Evolutionary conservation across 2,888 invertebrate genomes (phyloP).

Genomic region (Mycalesis mineus): DNA sequence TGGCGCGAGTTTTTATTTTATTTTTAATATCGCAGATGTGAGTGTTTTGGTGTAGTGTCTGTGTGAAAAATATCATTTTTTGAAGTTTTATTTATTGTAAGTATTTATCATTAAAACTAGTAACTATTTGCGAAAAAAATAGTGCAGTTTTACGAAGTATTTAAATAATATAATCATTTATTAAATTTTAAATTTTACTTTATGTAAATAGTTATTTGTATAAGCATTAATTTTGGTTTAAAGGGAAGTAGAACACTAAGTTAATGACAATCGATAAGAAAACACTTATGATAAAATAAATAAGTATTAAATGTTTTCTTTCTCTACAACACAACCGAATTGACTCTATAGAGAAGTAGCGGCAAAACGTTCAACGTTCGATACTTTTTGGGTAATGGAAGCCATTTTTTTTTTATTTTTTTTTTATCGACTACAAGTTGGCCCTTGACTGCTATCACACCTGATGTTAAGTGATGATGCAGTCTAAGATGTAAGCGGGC

Average conservation of each 20-base stretch:
- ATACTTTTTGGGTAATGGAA: too few relatives aligned
- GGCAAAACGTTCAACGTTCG: too few relatives aligned
- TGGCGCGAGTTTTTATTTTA: slow-evolving; percentile 10
- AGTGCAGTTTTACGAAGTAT: background rate
- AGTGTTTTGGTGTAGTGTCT: slow-evolving; percentile 8
- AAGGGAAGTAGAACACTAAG: background rate
- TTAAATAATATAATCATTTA: background rate
- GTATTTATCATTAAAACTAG: background rate
- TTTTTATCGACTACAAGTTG: too few relatives aligned
- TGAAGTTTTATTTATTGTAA: background rate
- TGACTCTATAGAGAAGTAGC: too few relatives aligned
- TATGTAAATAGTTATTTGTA: background rate
- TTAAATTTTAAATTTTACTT: too few relatives aligned
- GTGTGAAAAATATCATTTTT: background rate
- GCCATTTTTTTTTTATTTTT: too few relatives aligned
- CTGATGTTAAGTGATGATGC: too few relatives aligned
- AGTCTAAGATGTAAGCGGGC: too few relatives aligned
- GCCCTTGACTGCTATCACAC: too few relatives aligned
- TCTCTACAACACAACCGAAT: too few relatives aligned
- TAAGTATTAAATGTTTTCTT: too few relatives aligned
- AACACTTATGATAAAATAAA: background rate
- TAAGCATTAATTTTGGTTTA: background rate
- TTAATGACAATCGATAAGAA: background rate
- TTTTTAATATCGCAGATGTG: background rate
- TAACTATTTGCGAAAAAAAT: background rate